Percentiles rank a stretch among this genome's conserved stretches.
Evolutionary conservation across 30 jellyfish, hydroid and myxozoan genomes (phyloP).

Genomic region (Hydractinia symbiolongicarpus): DNA sequence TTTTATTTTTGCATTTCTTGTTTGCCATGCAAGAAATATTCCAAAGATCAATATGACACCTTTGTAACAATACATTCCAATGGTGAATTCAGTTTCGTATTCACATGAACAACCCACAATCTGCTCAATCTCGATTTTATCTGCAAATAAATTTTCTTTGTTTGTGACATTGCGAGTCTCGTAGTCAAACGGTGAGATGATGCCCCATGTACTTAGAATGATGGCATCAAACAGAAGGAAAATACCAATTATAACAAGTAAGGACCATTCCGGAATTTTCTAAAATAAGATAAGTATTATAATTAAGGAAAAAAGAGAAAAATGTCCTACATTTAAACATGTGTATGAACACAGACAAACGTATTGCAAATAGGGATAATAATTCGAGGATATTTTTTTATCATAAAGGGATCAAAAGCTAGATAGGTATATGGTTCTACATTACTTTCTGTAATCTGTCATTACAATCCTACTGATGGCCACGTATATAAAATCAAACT

Average conservation of each 20-base stretch:
- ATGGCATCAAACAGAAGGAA: slow-evolving; percentile 4
- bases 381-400: too few species aligned
- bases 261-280: slow-evolving; percentile 19
- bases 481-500: too few species aligned
- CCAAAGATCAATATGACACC: slow-evolving; percentile 67
- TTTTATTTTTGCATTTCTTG: slow-evolving; percentile 59
- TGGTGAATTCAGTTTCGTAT: slow-evolving; percentile 34
- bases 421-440: too few species aligned
- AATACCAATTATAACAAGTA: neutral
- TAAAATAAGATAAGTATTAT: neutral
- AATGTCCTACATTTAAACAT: too few species aligned
- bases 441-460: too few species aligned
- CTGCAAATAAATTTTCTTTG: slow-evolving; percentile 42
- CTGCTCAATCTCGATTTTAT: slow-evolving; percentile 56
- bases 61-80: slow-evolving; percentile 51
- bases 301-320: too few species aligned
- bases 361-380: too few species aligned
- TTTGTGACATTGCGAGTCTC: neutral
- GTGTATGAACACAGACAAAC: too few species aligned
- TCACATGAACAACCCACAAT: slow-evolving; percentile 48
- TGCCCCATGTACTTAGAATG: slow-evolving; percentile 13
- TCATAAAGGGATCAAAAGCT: too few species aligned
- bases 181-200: slow-evolving; percentile 9
- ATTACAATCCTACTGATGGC: too few species aligned
- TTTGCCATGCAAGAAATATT: slow-evolving; percentile 77